phyloP scores from a whole-genome alignment of 2,113 vertebrate genomes.

The Donacobius atricapilla region DNA sequence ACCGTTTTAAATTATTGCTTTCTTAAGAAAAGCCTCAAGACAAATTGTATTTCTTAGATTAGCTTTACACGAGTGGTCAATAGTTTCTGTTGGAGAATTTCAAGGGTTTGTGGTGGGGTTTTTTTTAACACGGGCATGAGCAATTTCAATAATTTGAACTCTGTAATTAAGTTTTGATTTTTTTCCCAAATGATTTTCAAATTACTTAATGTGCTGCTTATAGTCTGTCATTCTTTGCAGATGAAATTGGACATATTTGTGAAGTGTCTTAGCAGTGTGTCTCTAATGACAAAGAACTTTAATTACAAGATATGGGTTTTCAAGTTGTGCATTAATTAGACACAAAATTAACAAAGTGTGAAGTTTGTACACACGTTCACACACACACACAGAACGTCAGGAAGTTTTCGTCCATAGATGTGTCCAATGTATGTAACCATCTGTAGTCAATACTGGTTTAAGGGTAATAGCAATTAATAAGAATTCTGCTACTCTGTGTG shows the following conservation, averaged over 20 bases:
- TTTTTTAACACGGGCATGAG: conserved; percentile 6
- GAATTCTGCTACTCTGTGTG: not conserved
- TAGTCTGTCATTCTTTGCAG: conserved; percentile 44
- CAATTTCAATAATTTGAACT: conserved; percentile 40
- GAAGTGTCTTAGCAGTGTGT: not conserved
- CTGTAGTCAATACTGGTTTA: not conserved
- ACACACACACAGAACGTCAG: not conserved
- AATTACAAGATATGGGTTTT: conserved; percentile 46
- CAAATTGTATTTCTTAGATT: conserved; percentile 57
- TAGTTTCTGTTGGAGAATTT: conserved; percentile 39
- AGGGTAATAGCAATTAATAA: not conserved
- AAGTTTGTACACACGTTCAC: not conserved
- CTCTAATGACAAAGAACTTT: conserved; percentile 24
- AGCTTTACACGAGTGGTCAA: conserved; percentile 29
- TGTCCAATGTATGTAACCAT: not conserved
- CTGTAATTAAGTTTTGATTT: conserved; percentile 43
- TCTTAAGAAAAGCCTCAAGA: conserved; percentile 62
- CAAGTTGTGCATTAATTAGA: conserved; percentile 33
- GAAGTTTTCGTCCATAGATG: not conserved
- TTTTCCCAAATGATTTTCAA: conserved; percentile 44
- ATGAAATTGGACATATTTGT: conserved; percentile 30
- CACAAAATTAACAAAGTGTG: conserved; percentile 5
- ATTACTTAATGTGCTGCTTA: conserved; percentile 42
- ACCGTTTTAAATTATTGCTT: conserved; percentile 59
- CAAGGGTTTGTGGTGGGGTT: rapidly evolving